Evolutionary conservation across 2,113 vertebrate genomes (phyloP).

Genomic region (Sarotherodon lohbergeri): DNA sequence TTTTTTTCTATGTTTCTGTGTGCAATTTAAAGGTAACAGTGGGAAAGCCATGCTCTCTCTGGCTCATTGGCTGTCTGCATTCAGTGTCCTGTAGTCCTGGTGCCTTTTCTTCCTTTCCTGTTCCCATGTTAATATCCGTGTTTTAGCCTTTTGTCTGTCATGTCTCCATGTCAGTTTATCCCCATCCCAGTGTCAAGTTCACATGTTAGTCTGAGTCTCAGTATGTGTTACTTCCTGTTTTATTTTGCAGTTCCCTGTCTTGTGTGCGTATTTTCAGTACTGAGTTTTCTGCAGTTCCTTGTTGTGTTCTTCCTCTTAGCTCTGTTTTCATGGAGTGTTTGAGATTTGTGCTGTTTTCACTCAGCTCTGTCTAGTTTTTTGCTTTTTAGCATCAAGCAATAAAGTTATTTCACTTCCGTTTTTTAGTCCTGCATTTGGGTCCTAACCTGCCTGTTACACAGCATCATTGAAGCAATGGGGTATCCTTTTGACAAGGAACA

Average conservation of each 20-base stretch:
- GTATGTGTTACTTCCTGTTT: neutral
- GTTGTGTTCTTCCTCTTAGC: neutral
- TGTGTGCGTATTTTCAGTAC: fast-evolving
- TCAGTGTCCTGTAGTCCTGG: neutral
- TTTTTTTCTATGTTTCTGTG: neutral
- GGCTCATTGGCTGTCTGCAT: neutral
- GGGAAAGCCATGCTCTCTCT: neutral
- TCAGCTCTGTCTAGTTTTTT: neutral
- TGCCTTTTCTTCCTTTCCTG: fast-evolving
- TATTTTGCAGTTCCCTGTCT: neutral
- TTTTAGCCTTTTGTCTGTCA: neutral
- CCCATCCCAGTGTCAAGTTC: neutral
- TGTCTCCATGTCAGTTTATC: neutral
- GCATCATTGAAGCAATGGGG: neutral
- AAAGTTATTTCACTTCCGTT: neutral
- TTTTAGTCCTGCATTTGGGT: neutral
- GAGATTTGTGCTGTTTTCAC: neutral
- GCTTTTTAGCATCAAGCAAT: neutral
- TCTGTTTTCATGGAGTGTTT: neutral
- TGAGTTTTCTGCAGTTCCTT: neutral
- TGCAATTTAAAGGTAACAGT: neutral
- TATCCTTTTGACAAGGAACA: neutral
- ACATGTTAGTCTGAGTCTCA: neutral
- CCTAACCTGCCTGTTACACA: neutral
- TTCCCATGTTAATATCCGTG: neutral